Base-by-base conservation (phyloP, 2,113 vertebrate species). In the Colius striatus region DNA sequence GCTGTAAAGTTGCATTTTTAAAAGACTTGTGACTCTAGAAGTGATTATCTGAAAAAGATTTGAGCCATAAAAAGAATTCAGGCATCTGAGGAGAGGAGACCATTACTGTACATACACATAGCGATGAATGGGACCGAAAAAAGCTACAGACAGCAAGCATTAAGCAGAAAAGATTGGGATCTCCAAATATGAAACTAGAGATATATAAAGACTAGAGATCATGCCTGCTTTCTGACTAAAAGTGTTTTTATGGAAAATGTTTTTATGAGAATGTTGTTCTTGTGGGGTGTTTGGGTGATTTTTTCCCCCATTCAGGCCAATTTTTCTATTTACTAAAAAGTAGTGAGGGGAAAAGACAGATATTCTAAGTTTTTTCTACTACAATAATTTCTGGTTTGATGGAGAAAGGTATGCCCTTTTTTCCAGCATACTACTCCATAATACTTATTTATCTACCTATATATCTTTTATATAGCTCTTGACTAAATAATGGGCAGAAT, bases 401-500 rank as follows among this genome's bases (percentile, higher is more conserved):
- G 8, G 23, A 55, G 76, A 92, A 92, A 78, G 27, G 20, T 25
- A 55, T 1, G 1, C 6, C 32, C 50, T 66, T 74, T 95, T 91
- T 93, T 75, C 54, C 55, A 84, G 17, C 19, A 36, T 88, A 72
- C 29, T 73, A 47, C 23, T 47, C 7, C 58, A 62, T 82, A 55
- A 79, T 15, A 36, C 15, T 50, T 51, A 47, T 13, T 65, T 75
- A 66, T 67, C 25, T 14, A 67, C 16, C 27, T 53, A 26, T 3
- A 1, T 16, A 55, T 13, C 34, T 67, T 89, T 84, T 55, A 72
- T 5, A 0, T 45, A 43, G 29, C 18, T 58, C 82, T 74, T 87
- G 45, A 81, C 88, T 45, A 94, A 73, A 58, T 84, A 92, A 43
- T 47, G 89, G 32, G 27, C 74, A 95, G 53, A 72, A 87, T 62